Evolutionary conservation across 2,888 invertebrate species (phyloP).

Genomic region (Zhengitettix transpicula): DNA sequence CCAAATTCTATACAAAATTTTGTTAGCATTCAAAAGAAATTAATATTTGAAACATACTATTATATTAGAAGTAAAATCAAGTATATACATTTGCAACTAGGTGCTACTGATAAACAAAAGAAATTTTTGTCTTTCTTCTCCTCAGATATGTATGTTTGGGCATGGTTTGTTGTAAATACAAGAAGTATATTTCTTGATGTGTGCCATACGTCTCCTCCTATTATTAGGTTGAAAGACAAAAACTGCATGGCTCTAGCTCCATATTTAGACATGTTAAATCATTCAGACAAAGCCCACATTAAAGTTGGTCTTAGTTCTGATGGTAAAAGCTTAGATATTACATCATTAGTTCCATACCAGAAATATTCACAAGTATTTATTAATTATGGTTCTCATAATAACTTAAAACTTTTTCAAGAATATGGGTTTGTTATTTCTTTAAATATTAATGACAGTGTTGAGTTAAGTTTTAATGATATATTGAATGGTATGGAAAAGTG

Average conservation of each 20-base stretch:
- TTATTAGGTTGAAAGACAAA: slow-evolving; percentile 14
- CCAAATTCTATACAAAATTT: slow-evolving; percentile 22
- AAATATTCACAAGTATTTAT: slow-evolving; percentile 68
- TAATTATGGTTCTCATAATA: slow-evolving; percentile 72
- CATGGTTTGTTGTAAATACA: slow-evolving; percentile 72
- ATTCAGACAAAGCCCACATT: slow-evolving; percentile 45
- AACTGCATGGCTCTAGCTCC: slow-evolving; percentile 58
- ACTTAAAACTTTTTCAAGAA: slow-evolving; percentile 61
- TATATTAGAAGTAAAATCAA: too few species aligned
- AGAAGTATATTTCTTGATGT: slow-evolving; percentile 61
- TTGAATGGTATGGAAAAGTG: slow-evolving; percentile 12
- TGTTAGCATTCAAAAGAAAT: neutral
- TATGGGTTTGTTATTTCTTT: slow-evolving; percentile 66
- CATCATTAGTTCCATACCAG: slow-evolving; percentile 33
- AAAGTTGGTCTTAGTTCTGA: slow-evolving; percentile 25
- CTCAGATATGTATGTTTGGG: slow-evolving; percentile 49
- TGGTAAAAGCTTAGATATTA: slow-evolving; percentile 34
- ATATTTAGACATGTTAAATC: slow-evolving; percentile 80
- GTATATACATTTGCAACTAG: too few species aligned
- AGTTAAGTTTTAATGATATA: slow-evolving; percentile 39
- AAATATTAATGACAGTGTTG: slow-evolving; percentile 51
- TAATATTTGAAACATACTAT: too few species aligned
- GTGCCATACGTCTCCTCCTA: slow-evolving; percentile 20
- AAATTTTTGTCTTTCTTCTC: slow-evolving; percentile 33
- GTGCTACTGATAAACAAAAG: neutral